Evolutionary conservation across 2,113 vertebrate genomes (phyloP), one percentile per base, ranked within the genome.

Genomic region (Ranitomeya imitator): DNA sequence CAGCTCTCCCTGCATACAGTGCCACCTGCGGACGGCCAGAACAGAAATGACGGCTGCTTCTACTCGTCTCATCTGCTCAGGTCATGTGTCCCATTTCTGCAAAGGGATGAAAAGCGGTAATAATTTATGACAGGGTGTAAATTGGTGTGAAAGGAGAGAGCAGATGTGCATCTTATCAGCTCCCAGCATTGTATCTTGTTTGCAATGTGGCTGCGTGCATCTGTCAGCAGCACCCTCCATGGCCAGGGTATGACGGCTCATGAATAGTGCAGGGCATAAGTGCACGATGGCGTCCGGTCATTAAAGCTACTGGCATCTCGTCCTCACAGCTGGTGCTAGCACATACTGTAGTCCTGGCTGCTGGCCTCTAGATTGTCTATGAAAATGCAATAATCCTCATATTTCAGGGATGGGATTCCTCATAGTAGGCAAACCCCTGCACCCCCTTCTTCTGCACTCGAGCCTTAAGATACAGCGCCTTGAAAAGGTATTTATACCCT

Each of bases 101-200:
- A 87, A 79, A 54, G 65, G 18, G 63, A 81, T 67, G 23, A 60
- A 81, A 51, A 60, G 52, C 65, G 73, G 78, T 71, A 81, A 73
- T 83, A 81, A 79, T 87, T 87, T 80, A 87, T 65, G 67, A 54
- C 61, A 16, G 14, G 16, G 14, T 79, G 76, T 86, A 65, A 79
- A 63, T 69, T 80, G 86, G 86, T 87, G 86, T 71, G 77, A 86
- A 86, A 80, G 61, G 60, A 65, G 76, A 79, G 45, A 31, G 18
- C 76, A 52, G n/a, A 82, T 60, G 67, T 8, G 13, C 74, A 13
- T 59, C 65, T 88, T 26, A 79, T 52, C 85, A 31, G 60, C 16
- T 23, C 13, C 10, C 37, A 26, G 74, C 31, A 26, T 21, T 54
- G 45, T 85, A 59, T 86, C 60, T 26, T 26, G 74, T 65, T 78